Conservation (phyloP, 2,113 vertebrate species). For the Neotragus moschatus region DNA sequence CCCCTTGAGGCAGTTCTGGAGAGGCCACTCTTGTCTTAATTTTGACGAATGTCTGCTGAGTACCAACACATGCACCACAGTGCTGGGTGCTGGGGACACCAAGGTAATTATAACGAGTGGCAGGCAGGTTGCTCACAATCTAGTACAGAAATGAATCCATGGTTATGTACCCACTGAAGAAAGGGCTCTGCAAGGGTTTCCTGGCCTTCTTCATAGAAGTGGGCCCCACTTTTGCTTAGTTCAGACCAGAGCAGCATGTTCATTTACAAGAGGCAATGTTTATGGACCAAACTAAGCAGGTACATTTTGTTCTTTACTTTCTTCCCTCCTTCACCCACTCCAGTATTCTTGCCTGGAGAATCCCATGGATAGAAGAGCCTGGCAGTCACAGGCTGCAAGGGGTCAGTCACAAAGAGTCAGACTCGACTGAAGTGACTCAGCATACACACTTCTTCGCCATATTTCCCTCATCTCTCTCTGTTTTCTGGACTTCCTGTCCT, state of each 20-base stretch:
- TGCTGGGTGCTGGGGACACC: neutral
- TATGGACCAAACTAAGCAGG: neutral
- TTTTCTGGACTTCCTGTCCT: neutral
- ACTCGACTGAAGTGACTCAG: neutral
- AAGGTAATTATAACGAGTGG: neutral
- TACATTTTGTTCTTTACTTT: neutral
- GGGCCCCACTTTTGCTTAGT: neutral
- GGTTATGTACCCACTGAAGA: neutral
- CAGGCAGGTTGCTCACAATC: neutral
- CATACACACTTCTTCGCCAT: neutral
- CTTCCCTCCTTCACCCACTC: neutral
- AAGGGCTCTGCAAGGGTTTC: neutral
- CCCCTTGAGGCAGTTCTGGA: neutral
- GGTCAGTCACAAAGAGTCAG: neutral
- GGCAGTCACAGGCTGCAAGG: neutral
- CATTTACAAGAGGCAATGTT: neutral
- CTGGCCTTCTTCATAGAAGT: neutral
- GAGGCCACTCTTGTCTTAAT: neutral
- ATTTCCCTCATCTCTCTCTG: neutral
- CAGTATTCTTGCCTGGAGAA: neutral
- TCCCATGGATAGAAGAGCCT: neutral
- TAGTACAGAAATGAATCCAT: neutral
- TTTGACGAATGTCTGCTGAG: neutral
- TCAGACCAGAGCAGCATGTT: neutral
- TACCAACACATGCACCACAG: neutral